phyloP scores from a whole-genome alignment of 2,888 invertebrate genomes.

The Cheilosia vulpina region DNA sequence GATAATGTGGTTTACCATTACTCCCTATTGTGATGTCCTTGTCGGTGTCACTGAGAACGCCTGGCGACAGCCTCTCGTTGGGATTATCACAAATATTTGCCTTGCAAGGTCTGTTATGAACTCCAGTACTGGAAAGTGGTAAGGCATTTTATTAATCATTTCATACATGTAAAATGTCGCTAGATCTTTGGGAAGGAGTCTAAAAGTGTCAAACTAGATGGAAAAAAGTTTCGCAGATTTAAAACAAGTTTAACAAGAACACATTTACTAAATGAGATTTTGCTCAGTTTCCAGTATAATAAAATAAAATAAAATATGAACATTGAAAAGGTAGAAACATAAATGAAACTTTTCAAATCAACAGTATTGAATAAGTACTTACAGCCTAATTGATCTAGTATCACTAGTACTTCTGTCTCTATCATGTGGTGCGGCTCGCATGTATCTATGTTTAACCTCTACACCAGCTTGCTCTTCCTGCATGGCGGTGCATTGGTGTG shows the following conservation, averaged over 20 bases:
- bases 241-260: not conserved
- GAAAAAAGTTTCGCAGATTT: not conserved
- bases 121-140: constrained; percentile 73
- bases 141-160: not conserved
- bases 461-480: constrained; percentile 87
- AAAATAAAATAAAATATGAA: not conserved
- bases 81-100: constrained; percentile 78
- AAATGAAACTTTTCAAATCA: constrained; percentile 27
- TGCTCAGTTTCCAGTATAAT: not conserved
- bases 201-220: not conserved
- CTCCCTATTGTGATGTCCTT: constrained; percentile 74
- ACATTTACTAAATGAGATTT: constrained; percentile 18
- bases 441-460: constrained; percentile 82
- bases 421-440: constrained; percentile 79
- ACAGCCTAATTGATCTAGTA: constrained; percentile 80
- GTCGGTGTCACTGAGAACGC: constrained; percentile 76
- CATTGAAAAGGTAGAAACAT: not conserved
- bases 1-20: constrained; percentile 74
- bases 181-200: not conserved
- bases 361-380: constrained; percentile 76
- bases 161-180: not conserved
- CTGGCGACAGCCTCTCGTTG: constrained; percentile 77
- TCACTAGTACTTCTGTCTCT: constrained; percentile 80
- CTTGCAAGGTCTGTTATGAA: constrained; percentile 76
- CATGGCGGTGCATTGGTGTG: constrained; percentile 72